Evolutionary conservation across 2,113 vertebrate species (phyloP).

Genomic region (Telmatochromis bifrenatus): DNA sequence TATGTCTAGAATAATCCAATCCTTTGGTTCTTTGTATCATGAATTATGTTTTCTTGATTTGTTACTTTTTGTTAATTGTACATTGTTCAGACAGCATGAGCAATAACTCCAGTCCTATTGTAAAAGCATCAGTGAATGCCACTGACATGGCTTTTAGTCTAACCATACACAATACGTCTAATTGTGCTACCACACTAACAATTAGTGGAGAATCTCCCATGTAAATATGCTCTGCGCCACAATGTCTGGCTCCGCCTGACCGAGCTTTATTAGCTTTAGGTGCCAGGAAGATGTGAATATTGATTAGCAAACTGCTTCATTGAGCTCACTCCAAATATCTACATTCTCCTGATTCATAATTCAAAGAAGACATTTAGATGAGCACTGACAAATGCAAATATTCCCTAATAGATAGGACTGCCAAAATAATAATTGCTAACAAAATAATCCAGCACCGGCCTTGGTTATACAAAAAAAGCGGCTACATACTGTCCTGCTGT

Average conservation of each 20-base stretch:
- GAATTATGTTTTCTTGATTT: neutral
- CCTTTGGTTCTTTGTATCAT: neutral
- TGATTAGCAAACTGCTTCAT: constrained; percentile 37
- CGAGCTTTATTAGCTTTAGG: constrained; percentile 50
- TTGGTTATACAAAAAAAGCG: neutral
- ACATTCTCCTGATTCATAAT: constrained; percentile 37
- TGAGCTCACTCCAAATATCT: constrained; percentile 29
- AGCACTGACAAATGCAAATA: constrained; percentile 31
- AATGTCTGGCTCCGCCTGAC: constrained; percentile 49
- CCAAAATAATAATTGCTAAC: neutral
- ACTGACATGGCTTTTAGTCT: constrained; percentile 9
- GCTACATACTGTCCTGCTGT: neutral
- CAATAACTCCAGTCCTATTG: neutral
- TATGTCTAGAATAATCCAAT: neutral
- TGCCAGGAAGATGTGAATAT: constrained; percentile 54
- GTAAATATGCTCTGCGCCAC: constrained; percentile 47
- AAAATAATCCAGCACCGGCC: neutral
- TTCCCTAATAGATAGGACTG: constrained; percentile 4
- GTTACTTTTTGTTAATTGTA: neutral
- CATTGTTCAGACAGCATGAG: neutral
- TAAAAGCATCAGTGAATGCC: neutral
- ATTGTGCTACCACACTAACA: constrained; percentile 32
- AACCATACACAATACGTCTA: constrained; percentile 19
- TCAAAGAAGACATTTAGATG: constrained; percentile 31
- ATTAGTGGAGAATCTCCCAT: constrained; percentile 44